phyloP scores from a whole-genome alignment of 2,113 vertebrate genomes.

The Mastomys natalensis region DNA sequence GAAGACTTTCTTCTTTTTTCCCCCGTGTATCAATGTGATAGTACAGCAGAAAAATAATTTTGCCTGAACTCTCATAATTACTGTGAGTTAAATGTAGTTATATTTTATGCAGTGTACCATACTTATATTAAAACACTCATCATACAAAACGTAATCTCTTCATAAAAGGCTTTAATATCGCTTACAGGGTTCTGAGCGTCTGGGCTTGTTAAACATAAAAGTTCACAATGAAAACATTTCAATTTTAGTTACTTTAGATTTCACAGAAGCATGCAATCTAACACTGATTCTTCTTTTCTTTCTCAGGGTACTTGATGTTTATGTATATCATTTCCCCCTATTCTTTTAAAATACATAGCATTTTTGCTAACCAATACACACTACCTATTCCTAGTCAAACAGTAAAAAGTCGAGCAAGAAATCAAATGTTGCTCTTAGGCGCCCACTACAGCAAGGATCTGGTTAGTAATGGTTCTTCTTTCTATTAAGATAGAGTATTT shows the following conservation, averaged over 20 bases:
- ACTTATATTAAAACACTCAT: slow-evolving; percentile 80
- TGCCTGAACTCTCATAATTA: slow-evolving; percentile 85
- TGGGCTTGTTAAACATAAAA: slow-evolving; percentile 78
- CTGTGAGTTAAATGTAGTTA: slow-evolving; percentile 79
- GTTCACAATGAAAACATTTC: slow-evolving; percentile 79
- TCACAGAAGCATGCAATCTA: slow-evolving; percentile 56
- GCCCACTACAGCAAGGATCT: slow-evolving; percentile 70
- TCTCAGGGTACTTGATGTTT: slow-evolving; percentile 77
- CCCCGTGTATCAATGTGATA: slow-evolving; percentile 70
- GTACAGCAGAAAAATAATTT: slow-evolving; percentile 80
- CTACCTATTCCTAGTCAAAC: slow-evolving; percentile 59
- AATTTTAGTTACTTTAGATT: slow-evolving; percentile 77
- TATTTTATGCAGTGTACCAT: slow-evolving; percentile 73
- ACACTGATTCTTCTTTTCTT: slow-evolving; percentile 61
- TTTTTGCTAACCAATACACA: slow-evolving; percentile 71
- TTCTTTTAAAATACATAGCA: slow-evolving; percentile 63
- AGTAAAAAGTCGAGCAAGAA: slow-evolving; percentile 72
- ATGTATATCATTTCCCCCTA: not conserved
- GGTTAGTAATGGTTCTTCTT: slow-evolving; percentile 73
- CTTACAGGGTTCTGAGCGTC: slow-evolving; percentile 76
- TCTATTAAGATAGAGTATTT: slow-evolving; percentile 72
- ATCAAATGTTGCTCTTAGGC: slow-evolving; percentile 67
- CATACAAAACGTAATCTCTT: slow-evolving; percentile 80
- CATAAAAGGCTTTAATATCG: slow-evolving; percentile 82
- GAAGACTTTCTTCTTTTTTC: slow-evolving; percentile 4